Conservation (phyloP, 2,797 vertebrate genomes). For the Hippopotamyrus pictus region DNA sequence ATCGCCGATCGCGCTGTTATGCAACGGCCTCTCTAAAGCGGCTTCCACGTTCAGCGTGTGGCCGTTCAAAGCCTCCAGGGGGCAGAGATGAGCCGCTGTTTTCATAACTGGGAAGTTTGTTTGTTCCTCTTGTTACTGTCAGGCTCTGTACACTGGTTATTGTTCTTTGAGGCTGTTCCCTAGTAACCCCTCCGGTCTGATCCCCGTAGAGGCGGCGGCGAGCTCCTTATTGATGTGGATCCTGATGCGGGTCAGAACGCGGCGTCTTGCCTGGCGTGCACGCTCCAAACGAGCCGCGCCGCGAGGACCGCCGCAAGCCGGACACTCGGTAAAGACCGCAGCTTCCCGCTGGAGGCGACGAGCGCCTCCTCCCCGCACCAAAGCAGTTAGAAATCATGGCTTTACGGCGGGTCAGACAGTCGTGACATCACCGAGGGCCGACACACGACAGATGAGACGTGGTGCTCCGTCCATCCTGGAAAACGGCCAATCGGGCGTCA, state of each 20-base stretch:
- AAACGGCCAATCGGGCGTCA: background rate
- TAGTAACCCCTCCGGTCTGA: background rate
- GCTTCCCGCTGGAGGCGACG: too few relatives aligned
- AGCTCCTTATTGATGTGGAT: background rate
- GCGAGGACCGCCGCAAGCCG: background rate
- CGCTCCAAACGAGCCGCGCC: background rate
- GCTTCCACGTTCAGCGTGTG: background rate
- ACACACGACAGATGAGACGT: background rate
- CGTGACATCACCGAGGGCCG: background rate
- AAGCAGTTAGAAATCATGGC: background rate
- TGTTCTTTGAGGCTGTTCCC: background rate
- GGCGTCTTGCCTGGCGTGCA: background rate
- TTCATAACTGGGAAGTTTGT: slow-evolving; percentile 1
- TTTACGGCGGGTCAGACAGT: too few relatives aligned
- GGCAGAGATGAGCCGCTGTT: background rate
- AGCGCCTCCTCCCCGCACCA: background rate
- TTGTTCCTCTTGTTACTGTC: background rate
- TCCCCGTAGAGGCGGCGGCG: background rate
- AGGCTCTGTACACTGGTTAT: background rate
- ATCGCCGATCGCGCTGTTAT: background rate
- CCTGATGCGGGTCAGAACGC: background rate
- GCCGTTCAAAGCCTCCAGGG: background rate
- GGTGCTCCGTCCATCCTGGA: background rate
- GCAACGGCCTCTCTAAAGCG: background rate
- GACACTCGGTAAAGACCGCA: background rate